Evolutionary conservation across 2,113 vertebrate genomes (phyloP), one percentile per base, ranked within the genome.

Genomic region (Aegotheles bennettii): DNA sequence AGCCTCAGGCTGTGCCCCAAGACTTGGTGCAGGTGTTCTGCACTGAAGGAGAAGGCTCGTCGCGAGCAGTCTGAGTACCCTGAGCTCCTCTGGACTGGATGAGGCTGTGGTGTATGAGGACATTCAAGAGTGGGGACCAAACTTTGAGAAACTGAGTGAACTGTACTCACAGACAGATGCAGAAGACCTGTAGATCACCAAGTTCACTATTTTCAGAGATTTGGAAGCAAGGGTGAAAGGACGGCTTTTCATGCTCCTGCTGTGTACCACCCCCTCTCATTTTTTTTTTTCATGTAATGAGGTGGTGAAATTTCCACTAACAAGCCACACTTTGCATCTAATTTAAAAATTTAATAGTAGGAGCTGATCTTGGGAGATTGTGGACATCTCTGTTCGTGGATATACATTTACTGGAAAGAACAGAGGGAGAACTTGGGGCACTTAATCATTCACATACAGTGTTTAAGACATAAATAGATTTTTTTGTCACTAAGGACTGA

Each of bases 21-120:
- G 98, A 99, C 97, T 98, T 98, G 0, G 96, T 98, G 90, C 98
- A 96, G 94, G 98, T 99, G 67, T 99, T 99, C 84, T 98, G 98
- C 92, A 98, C 98, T 0, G 98, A 99, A 94, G 99, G 99, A 13
- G 98, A 94, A 1, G 98, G 98, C 71, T 99, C 98, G 97, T 97
- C 1, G 98, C 98, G 0, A 97, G 98, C 68, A 98, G 98, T 7
- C 98, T 99, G 64, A 99, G 98, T 85, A 98, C 98, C 71, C 98
- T 98, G 88, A 97, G 98, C 94, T 99, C 98, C 3, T 92, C 96
- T 1, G 98, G 97, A 12, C 91, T 95, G 67, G 98, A 97, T 1
- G 98, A 97, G 42, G 98, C 93, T 12, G 47, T 74, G 38, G 79
- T 77, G 56, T 98, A 97, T 51, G 98, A 98, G 16, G 97, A 98